Evolutionary conservation across 2,113 vertebrate species (phyloP).

Genomic region (Myodes glareolus): DNA sequence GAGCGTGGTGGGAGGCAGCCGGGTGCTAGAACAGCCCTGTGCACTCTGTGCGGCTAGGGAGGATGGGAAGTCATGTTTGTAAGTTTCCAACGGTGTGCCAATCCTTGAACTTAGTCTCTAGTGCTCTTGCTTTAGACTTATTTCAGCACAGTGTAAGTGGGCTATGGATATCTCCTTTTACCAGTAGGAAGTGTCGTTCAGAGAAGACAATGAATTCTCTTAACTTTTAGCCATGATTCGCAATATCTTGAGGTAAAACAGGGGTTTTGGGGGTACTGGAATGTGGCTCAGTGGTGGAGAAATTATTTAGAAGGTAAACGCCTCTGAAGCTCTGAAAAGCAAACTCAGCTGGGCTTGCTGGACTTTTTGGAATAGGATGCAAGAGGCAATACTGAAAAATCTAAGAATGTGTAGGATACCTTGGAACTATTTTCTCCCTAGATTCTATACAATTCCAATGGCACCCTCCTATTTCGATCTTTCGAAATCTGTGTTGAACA

Average conservation of each 20-base stretch:
- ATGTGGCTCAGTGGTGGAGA: not conserved
- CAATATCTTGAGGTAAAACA: not conserved
- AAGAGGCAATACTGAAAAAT: not conserved
- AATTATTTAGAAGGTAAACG: no score
- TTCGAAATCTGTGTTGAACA: not conserved
- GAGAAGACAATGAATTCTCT: not conserved
- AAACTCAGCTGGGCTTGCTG: not conserved
- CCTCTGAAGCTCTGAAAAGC: not conserved
- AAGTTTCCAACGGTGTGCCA: fast-evolving
- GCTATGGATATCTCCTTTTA: not conserved
- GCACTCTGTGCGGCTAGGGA: fast-evolving
- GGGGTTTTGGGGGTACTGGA: not conserved
- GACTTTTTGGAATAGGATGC: not conserved
- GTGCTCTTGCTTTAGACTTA: fast-evolving
- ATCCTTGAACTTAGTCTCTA: no score
- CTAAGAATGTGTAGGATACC: not conserved
- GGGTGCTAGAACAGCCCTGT: not conserved
- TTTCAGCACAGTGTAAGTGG: fast-evolving
- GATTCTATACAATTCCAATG: fast-evolving
- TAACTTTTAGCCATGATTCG: not conserved
- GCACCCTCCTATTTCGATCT: fast-evolving
- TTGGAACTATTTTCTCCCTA: not conserved
- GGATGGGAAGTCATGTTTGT: fast-evolving
- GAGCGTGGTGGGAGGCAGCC: not conserved
- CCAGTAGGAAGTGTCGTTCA: not conserved